Evolutionary conservation across 2,797 vertebrate species (phyloP).

Genomic region (Neoniphon sammara): DNA sequence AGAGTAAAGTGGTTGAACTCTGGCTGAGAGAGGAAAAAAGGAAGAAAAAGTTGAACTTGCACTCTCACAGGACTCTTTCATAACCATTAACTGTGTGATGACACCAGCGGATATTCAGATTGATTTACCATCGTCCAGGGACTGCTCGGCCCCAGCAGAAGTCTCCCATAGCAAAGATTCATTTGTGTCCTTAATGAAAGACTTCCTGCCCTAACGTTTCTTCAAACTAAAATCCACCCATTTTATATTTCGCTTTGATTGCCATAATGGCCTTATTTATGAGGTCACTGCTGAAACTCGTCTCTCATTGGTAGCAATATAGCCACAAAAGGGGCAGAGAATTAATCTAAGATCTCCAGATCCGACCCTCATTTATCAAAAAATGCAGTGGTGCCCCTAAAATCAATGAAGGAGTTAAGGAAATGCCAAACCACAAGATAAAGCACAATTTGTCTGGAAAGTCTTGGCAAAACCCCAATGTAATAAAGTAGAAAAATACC

Average conservation of each 20-base stretch:
- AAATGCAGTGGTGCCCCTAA: slow-evolving; percentile 41
- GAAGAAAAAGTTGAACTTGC: slow-evolving; percentile 51
- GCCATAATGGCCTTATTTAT: slow-evolving; percentile 81
- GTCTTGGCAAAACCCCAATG: slow-evolving; percentile 47
- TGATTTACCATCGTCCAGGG: slow-evolving; percentile 79
- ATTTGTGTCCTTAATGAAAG: slow-evolving; percentile 80
- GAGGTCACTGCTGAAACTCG: slow-evolving; percentile 57
- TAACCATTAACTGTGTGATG: slow-evolving; percentile 82
- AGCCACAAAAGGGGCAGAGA: slow-evolving; percentile 51
- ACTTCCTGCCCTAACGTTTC: slow-evolving; percentile 74
- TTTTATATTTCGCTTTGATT: slow-evolving; percentile 79
- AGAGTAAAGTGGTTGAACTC: slow-evolving; percentile 55
- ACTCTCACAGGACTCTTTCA: slow-evolving; percentile 76
- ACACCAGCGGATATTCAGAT: slow-evolving; percentile 82
- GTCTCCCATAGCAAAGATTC: slow-evolving; percentile 76
- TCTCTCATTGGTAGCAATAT: slow-evolving; percentile 58
- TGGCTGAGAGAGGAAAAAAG: slow-evolving; percentile 23
- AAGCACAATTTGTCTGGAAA: slow-evolving; percentile 62
- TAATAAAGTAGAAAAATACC: slow-evolving; percentile 5
- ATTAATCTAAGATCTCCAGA: slow-evolving; percentile 75
- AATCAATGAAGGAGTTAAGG: slow-evolving; percentile 77
- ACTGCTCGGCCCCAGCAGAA: slow-evolving; percentile 64
- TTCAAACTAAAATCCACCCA: slow-evolving; percentile 73
- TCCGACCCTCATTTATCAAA: slow-evolving; percentile 73
- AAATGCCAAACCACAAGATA: slow-evolving; percentile 66